A percentile compares a stretch with the other conserved stretches of the same genome.
Conservation (phyloP, 2,888 invertebrate genomes). For the Malachius bipustulatus region DNA sequence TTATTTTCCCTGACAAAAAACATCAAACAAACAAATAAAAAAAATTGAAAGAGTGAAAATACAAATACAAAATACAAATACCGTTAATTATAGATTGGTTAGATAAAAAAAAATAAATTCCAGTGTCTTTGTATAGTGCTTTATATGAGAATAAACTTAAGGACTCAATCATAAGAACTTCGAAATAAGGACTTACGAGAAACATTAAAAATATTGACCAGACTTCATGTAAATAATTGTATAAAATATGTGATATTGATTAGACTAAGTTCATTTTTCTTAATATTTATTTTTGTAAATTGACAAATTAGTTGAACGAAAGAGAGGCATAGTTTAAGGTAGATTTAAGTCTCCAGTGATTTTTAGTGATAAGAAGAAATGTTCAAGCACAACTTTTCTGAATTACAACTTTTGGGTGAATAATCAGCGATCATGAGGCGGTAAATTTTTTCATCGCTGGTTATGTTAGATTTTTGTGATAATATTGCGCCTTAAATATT, state of each 20-base stretch:
- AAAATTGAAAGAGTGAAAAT: too few species aligned
- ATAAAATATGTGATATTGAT: conserved; percentile 26
- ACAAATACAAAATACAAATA: too few species aligned
- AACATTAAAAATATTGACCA: conserved; percentile 1
- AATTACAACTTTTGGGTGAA: not conserved
- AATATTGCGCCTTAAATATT: not conserved
- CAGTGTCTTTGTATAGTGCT: too few species aligned
- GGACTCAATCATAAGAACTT: too few species aligned
- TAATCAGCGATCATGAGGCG: not conserved
- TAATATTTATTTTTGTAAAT: conserved; percentile 28
- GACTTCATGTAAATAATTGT: conserved; percentile 24
- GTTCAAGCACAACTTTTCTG: conserved; percentile 11
- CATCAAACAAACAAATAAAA: too few species aligned
- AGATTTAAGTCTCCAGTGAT: conserved; percentile 11
- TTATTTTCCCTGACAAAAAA: too few species aligned
- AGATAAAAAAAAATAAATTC: too few species aligned
- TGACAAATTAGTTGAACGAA: conserved; percentile 8
- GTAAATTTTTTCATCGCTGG: not conserved
- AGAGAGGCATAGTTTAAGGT: conserved; percentile 10
- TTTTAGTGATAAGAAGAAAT: conserved; percentile 12
- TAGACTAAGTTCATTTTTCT: conserved; percentile 20
- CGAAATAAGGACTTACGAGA: conserved; percentile 6
- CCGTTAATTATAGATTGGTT: too few species aligned
- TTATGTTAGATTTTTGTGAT: conserved; percentile 2
- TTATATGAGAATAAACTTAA: too few species aligned